Conservation (phyloP, 2,888 invertebrate genomes). For the Acleris emargana region DNA sequence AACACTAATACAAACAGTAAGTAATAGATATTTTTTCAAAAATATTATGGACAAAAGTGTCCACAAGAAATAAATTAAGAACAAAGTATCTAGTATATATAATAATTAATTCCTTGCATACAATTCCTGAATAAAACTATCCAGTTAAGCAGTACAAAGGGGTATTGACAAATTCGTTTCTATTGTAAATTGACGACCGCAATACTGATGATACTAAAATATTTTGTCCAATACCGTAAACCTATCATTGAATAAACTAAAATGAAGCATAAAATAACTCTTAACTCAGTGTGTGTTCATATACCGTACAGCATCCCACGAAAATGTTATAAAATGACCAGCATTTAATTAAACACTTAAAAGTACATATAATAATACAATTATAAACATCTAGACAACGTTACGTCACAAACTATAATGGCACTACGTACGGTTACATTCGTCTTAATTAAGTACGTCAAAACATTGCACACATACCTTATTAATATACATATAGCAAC, state of each 20-base stretch:
- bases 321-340: constrained; percentile 51
- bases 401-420: constrained; percentile 34
- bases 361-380: constrained; percentile 4
- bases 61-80: no score
- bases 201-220: no score
- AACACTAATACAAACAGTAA: not conserved
- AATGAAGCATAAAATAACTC: not conserved
- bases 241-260: not conserved
- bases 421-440: constrained; percentile 43
- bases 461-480: constrained; percentile 49
- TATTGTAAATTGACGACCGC: not conserved
- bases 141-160: no score
- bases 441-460: constrained; percentile 48
- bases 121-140: no score
- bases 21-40: not conserved
- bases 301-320: constrained; percentile 1
- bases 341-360: constrained; percentile 45
- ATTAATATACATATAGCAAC: constrained; percentile 25
- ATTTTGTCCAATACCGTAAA: no score
- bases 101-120: no score
- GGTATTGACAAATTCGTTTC: not conserved
- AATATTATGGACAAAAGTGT: no score
- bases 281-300: not conserved
- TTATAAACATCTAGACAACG: constrained; percentile 29
- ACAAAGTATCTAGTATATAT: no score